phyloP scores from a whole-genome alignment of 2,113 vertebrate genomes.

The Bos indicus region DNA sequence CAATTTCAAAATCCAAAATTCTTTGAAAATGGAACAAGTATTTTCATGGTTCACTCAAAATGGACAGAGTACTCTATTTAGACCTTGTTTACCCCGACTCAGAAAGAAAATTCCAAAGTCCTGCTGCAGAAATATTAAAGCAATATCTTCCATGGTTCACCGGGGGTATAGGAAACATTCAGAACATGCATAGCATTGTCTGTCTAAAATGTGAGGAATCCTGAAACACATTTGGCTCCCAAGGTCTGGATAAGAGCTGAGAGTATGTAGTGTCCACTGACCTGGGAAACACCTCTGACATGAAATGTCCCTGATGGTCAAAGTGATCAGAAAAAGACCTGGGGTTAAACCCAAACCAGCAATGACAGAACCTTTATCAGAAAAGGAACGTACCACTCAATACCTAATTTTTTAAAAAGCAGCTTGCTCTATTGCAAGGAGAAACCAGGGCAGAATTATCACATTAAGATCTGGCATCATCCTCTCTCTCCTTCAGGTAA shows the following conservation, averaged over 20 bases:
- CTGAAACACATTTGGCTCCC: accelerated
- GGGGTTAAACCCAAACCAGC: not conserved
- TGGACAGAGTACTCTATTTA: accelerated
- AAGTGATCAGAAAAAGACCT: not conserved
- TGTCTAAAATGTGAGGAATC: not conserved
- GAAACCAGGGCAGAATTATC: not conserved
- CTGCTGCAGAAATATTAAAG: not conserved
- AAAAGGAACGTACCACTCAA: not conserved
- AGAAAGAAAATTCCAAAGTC: not conserved
- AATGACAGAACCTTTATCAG: not conserved
- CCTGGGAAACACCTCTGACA: not conserved
- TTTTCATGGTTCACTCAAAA: not conserved
- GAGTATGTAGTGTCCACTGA: accelerated
- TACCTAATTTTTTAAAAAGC: not conserved
- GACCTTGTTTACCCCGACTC: not conserved
- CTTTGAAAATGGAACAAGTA: not conserved
- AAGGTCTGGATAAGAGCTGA: not conserved
- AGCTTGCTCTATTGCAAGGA: not conserved
- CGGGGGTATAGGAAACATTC: accelerated
- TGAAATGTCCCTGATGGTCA: not conserved
- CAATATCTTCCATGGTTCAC: accelerated
- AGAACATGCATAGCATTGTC: accelerated
- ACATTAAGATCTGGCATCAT: not conserved
- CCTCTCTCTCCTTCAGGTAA: not conserved
- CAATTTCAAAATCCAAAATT: not conserved